Evolutionary conservation across 2,113 vertebrate genomes (phyloP).

Genomic region (Falco punctatus): DNA sequence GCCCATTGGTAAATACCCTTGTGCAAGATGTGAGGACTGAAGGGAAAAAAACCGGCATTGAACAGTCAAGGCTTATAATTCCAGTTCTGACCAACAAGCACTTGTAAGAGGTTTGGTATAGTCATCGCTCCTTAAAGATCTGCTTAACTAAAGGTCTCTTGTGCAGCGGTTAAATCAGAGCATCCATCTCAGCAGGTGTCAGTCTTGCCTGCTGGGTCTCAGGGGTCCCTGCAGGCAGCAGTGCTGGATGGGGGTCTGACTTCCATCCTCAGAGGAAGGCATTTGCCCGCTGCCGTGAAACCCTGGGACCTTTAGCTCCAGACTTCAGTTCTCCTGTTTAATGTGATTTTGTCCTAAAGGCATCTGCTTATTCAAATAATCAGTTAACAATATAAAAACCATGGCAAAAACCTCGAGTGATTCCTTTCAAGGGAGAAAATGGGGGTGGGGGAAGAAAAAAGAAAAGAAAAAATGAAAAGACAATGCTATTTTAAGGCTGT

Average conservation of each 20-base stretch:
- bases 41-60: neutral
- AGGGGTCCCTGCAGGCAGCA: neutral
- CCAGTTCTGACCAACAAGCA: neutral
- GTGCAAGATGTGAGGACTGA: neutral
- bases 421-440: neutral
- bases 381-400: neutral
- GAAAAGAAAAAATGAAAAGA: neutral
- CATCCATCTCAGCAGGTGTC: neutral
- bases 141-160: neutral
- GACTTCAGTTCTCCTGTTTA: neutral
- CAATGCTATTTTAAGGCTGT: conserved; percentile 20
- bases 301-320: neutral
- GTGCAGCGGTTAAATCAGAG: neutral
- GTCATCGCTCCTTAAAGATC: neutral
- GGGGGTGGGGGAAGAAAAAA: neutral
- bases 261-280: neutral
- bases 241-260: neutral
- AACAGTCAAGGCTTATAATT: neutral
- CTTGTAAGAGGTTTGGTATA: neutral
- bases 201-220: neutral
- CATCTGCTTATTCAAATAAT: neutral
- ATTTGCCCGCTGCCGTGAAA: no score
- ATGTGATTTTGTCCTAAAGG: neutral
- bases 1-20: neutral
- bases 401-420: neutral